A percentile compares a stretch with the other conserved stretches of the same genome.
Conservation (phyloP, 2,113 vertebrate genomes). For the Protomyctophum bolini region DNA sequence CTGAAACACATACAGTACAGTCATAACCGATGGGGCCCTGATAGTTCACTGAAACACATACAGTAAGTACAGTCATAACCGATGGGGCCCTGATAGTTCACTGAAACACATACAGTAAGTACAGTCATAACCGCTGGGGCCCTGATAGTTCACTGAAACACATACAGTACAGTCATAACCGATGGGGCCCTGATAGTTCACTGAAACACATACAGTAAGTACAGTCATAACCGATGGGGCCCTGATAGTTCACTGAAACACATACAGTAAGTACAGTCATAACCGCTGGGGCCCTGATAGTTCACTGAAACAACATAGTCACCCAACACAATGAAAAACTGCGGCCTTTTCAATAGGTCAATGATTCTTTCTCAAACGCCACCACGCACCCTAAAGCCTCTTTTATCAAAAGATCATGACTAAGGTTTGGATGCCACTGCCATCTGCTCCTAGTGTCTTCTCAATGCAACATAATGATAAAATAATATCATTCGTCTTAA, state of each 20-base stretch:
- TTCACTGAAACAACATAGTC: background rate
- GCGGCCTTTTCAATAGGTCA: too few species aligned
- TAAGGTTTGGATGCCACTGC: too few species aligned
- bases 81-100: background rate
- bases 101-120: background rate
- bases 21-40: slow-evolving; percentile 92
- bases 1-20: background rate
- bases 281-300: background rate
- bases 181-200: slow-evolving; percentile 81
- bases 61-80: too few species aligned
- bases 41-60: slow-evolving; percentile 87
- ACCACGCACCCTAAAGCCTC: too few species aligned
- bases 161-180: background rate
- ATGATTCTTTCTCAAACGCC: too few species aligned
- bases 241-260: background rate
- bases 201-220: slow-evolving; percentile 62
- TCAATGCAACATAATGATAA: too few species aligned
- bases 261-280: background rate
- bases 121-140: too few species aligned
- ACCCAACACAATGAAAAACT: background rate
- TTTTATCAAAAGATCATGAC: too few species aligned
- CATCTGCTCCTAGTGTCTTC: too few species aligned
- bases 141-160: background rate
- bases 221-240: too few species aligned
- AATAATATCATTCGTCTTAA: too few species aligned